phyloP scores from a whole-genome alignment of 2,113 vertebrate genomes.

The Paratilapia polleni region DNA sequence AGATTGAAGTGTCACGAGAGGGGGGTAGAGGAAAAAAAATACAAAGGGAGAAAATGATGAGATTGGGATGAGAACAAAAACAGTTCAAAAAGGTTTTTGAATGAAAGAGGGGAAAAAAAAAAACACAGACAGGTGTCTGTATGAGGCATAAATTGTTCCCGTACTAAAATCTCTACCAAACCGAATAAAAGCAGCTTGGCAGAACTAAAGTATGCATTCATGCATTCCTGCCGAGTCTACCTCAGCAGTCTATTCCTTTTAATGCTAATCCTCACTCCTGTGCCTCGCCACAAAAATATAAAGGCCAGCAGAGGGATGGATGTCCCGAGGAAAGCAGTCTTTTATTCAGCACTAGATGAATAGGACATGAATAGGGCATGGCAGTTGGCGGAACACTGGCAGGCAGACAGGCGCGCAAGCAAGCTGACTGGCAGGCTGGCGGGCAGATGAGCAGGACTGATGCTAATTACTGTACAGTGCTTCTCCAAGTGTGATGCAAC shows the following conservation, averaged over 20 bases:
- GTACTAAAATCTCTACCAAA: conserved; percentile 36
- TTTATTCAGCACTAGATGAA: conserved; percentile 72
- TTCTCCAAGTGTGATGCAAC: conserved; percentile 64
- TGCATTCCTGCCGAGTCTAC: conserved; percentile 54
- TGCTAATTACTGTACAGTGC: conserved; percentile 70
- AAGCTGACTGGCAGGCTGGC: conserved; percentile 52
- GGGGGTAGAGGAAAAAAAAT: conserved; percentile 1
- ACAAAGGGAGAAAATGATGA: conserved; percentile 27
- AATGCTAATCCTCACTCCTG: conserved; percentile 64
- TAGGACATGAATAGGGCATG: conserved; percentile 69
- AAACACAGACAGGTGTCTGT: conserved; percentile 31
- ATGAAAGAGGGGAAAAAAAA: conserved; percentile 30
- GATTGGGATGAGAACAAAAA: conserved; percentile 25
- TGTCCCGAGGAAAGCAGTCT: conserved; percentile 65
- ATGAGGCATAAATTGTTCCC: conserved; percentile 31
- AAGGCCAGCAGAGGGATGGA: conserved; percentile 61
- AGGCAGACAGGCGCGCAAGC: conserved; percentile 44
- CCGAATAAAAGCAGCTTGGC: conserved; percentile 60
- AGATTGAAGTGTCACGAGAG: conserved; percentile 20
- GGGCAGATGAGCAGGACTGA: conserved; percentile 70
- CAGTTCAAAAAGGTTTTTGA: conserved; percentile 24
- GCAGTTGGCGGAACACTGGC: conserved; percentile 65
- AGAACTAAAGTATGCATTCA: conserved; percentile 55
- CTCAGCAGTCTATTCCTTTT: conserved; percentile 65
- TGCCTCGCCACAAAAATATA: conserved; percentile 51